These are phyloP conservation scores for Neocloeon triangulifer DNA, from an alignment of 1,140 invertebrate genomes.

Conservation along the genomic window DNA sequence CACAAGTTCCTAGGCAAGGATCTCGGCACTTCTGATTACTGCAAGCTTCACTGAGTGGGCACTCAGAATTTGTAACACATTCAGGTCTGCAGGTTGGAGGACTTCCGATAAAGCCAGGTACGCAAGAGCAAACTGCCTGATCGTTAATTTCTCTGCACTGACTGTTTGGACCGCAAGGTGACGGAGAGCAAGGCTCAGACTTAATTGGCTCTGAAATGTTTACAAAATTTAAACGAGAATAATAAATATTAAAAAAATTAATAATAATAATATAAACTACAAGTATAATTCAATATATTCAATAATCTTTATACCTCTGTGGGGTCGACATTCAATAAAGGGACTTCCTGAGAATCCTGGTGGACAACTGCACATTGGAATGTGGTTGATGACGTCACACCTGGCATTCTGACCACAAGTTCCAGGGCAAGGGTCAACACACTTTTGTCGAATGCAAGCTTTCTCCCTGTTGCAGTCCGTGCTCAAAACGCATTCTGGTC, in stretches of 20 bases:
- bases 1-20: conserved; percentile 50
- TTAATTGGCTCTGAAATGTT: conserved; percentile 3
- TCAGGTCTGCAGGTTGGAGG: conserved; percentile 27
- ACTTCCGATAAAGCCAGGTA: conserved; percentile 38
- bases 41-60: conserved; percentile 29
- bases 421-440: conserved; percentile 38
- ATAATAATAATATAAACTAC: too few relatives aligned
- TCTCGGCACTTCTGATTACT: conserved; percentile 45
- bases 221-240: too few relatives aligned
- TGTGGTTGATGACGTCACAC: conserved; percentile 43
- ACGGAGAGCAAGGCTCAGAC: conserved; percentile 21
- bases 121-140: conserved; percentile 50
- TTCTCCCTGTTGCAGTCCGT: conserved; percentile 37
- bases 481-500: conserved; percentile 47
- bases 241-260: conserved; percentile 1
- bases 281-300: too few relatives aligned
- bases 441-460: conserved; percentile 44
- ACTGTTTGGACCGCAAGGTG: conserved; percentile 27
- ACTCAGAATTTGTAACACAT: conserved; percentile 36
- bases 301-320: background rate
- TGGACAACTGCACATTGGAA: conserved; percentile 45
- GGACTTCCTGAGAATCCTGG: conserved; percentile 33
- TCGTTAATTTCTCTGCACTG: conserved; percentile 42
- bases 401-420: conserved; percentile 39
- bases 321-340: conserved; percentile 29